Evolutionary conservation across 2,888 invertebrate genomes (phyloP).

Genomic region (Notocelia uddmanniana): DNA sequence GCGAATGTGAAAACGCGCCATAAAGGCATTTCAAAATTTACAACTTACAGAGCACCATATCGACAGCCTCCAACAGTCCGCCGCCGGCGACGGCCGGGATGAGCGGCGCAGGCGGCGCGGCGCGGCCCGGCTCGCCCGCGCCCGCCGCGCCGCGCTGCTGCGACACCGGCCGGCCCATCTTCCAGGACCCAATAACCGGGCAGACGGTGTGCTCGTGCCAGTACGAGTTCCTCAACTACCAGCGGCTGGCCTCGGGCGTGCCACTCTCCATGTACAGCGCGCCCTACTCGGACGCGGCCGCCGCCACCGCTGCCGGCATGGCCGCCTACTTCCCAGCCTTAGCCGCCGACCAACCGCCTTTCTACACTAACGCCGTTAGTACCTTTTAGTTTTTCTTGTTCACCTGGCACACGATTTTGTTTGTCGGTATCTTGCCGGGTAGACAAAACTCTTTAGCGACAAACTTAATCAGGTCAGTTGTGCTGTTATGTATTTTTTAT

Average conservation of each 20-base stretch:
- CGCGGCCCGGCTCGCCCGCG: conserved; percentile 82
- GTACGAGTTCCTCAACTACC: conserved; percentile 95
- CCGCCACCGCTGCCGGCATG: conserved; percentile 90
- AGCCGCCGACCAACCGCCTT: conserved; percentile 94
- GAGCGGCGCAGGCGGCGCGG: conserved; percentile 84
- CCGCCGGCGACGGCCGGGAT: conserved; percentile 87
- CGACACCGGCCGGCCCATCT: conserved; percentile 96
- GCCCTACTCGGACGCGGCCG: conserved; percentile 90
- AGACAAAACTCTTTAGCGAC: too few species aligned
- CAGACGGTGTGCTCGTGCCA: conserved; percentile 96
- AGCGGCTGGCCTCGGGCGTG: conserved; percentile 90
- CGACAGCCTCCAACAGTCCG: conserved; percentile 90
- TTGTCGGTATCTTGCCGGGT: neutral
- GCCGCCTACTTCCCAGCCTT: conserved; percentile 94
- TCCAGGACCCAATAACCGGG: conserved; percentile 95
- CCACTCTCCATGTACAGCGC: conserved; percentile 93
- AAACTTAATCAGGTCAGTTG: too few species aligned
- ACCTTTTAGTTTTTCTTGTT: conserved; percentile 42
- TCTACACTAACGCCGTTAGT: conserved; percentile 94
- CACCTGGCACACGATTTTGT: neutral
- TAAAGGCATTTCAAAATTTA: conserved; percentile 86
- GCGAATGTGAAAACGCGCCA: conserved; percentile 83
- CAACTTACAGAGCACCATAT: conserved; percentile 87
- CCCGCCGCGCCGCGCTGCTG: conserved; percentile 91
- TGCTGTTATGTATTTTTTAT: too few species aligned